Conservation (phyloP, 2,888 invertebrate species). For the Nomada fucata region DNA sequence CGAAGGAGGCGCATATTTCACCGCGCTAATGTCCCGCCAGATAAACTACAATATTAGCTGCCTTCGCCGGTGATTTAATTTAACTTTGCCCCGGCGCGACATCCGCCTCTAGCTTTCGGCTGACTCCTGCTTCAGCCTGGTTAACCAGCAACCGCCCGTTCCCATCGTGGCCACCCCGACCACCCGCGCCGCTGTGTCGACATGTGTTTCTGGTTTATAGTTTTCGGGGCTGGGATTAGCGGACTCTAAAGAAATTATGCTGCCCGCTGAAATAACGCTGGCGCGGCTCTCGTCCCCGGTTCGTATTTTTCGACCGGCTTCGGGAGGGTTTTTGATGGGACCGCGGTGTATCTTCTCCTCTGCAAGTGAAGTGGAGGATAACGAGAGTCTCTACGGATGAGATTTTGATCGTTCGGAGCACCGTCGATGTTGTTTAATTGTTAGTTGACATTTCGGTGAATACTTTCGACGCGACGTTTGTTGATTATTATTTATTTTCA, state of each 20-base stretch:
- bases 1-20: slow-evolving; percentile 82
- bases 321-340: too few species aligned
- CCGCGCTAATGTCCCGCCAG: slow-evolving; percentile 83
- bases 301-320: neutral
- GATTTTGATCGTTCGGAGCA: too few species aligned
- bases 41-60: slow-evolving; percentile 84
- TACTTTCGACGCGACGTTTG: too few species aligned
- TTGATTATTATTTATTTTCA: too few species aligned
- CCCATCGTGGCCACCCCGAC: neutral
- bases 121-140: slow-evolving; percentile 51
- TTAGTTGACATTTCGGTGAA: too few species aligned
- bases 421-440: too few species aligned
- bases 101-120: slow-evolving; percentile 79
- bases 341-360: too few species aligned
- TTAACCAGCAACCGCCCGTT: slow-evolving; percentile 42
- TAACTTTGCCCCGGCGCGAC: slow-evolving; percentile 83
- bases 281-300: neutral
- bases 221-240: slow-evolving; percentile 43
- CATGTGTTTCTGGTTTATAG: slow-evolving; percentile 63
- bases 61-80: slow-evolving; percentile 83
- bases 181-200: slow-evolving; percentile 29
- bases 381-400: too few species aligned
- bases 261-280: slow-evolving; percentile 3
- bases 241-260: slow-evolving; percentile 42
- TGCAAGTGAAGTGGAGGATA: too few species aligned